Evolutionary conservation across 2,797 vertebrate species (phyloP).

Genomic region (Onychomys leucogaster): DNA sequence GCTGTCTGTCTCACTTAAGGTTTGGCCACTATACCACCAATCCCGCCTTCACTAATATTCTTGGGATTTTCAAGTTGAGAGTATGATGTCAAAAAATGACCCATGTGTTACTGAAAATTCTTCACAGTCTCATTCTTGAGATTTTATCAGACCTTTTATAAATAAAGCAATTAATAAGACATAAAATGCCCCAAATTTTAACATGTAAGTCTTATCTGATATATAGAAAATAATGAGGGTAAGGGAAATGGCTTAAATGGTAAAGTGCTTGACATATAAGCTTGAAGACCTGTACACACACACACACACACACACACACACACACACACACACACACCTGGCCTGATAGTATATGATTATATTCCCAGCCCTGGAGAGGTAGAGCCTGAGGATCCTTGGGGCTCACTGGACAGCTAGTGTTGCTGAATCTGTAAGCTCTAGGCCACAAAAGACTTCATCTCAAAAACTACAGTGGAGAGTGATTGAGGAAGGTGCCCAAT

Average conservation of each 20-base stretch:
- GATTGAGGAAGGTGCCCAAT: background rate
- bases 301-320: background rate
- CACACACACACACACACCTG: background rate
- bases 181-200: background rate
- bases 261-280: background rate
- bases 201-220: background rate
- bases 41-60: background rate
- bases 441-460: background rate
- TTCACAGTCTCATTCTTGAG: background rate
- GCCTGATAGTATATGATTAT: background rate
- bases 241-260: background rate
- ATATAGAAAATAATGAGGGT: background rate
- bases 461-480: background rate
- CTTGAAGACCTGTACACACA: background rate
- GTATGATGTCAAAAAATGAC: constrained; percentile 22
- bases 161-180: constrained; percentile 7
- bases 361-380: background rate
- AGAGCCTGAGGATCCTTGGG: background rate
- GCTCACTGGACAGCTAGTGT: background rate
- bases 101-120: background rate
- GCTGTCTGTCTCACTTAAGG: background rate
- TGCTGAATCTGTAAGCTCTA: background rate
- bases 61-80: constrained; percentile 1
- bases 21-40: background rate
- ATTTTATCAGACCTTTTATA: background rate